These are phyloP conservation scores for Radopholus similis DNA, from an alignment of 1,140 invertebrate genomes.

Conservation along the genomic window DNA sequence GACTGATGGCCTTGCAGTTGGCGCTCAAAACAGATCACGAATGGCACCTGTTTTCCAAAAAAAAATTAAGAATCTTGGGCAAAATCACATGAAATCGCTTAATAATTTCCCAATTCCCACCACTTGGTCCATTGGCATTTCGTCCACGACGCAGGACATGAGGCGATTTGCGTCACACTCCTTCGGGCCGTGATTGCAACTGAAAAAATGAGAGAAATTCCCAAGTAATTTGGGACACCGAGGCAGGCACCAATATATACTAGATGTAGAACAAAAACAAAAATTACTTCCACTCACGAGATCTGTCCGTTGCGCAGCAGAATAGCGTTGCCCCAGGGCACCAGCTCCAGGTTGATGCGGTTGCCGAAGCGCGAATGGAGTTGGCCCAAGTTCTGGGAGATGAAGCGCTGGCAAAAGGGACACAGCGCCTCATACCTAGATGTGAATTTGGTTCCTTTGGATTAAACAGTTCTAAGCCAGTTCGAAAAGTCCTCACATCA, in stretches of 20 bases:
- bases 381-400: constrained; percentile 51
- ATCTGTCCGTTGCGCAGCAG: constrained; percentile 36
- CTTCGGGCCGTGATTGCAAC: constrained; percentile 58
- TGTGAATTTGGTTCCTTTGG: neutral
- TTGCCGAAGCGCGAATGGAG: constrained; percentile 47
- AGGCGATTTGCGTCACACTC: constrained; percentile 59
- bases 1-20: constrained; percentile 24
- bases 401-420: constrained; percentile 58
- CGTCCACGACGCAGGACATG: constrained; percentile 55
- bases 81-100: neutral
- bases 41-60: no score
- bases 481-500: constrained; percentile 36
- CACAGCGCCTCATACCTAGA: constrained; percentile 51
- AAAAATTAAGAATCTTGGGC: constrained; percentile 30
- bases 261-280: neutral
- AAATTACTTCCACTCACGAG: constrained; percentile 17
- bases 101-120: no score
- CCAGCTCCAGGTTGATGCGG: constrained; percentile 50
- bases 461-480: neutral
- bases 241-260: constrained; percentile 1
- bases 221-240: constrained; percentile 6
- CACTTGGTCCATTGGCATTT: constrained; percentile 36
- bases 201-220: constrained; percentile 31
- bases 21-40: constrained; percentile 58
- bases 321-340: constrained; percentile 55